phyloP scores from a whole-genome alignment of 2,113 vertebrate genomes.

The Scophthalmus maximus region DNA sequence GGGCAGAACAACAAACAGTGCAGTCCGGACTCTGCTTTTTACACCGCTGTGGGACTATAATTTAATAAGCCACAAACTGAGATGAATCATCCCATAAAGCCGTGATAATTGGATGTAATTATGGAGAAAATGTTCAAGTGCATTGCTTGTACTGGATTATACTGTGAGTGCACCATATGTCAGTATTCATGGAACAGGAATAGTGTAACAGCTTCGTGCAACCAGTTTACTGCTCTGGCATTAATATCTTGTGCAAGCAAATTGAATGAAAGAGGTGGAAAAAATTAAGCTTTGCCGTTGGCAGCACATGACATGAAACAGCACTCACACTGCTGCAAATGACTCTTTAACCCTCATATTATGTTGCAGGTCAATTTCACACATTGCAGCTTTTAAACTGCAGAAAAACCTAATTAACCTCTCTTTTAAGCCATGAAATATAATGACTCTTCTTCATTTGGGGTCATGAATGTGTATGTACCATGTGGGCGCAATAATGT shows the following conservation, averaged over 20 bases:
- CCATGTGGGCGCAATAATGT: constrained; percentile 1
- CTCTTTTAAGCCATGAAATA: constrained; percentile 19
- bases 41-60: constrained; percentile 39
- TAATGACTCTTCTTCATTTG: constrained; percentile 6
- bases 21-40: constrained; percentile 30
- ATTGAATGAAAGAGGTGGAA: constrained; percentile 19
- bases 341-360: constrained; percentile 36
- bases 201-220: constrained; percentile 16
- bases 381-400: constrained; percentile 28
- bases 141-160: constrained; percentile 19
- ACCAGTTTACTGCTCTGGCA: constrained; percentile 33
- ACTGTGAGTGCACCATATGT: constrained; percentile 8
- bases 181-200: constrained; percentile 26
- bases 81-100: constrained; percentile 57
- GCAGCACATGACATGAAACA: constrained; percentile 48
- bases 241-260: constrained; percentile 45
- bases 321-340: constrained; percentile 18
- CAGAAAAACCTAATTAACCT: constrained; percentile 49
- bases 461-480: constrained; percentile 20
- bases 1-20: constrained; percentile 53
- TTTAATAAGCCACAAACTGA: constrained; percentile 55
- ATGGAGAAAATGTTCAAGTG: constrained; percentile 47
- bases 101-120: constrained; percentile 61
- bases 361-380: constrained; percentile 50
- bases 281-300: constrained; percentile 30